Base-by-base conservation (phyloP, 2,888 invertebrate species). In the Heterodera filipjevi region DNA sequence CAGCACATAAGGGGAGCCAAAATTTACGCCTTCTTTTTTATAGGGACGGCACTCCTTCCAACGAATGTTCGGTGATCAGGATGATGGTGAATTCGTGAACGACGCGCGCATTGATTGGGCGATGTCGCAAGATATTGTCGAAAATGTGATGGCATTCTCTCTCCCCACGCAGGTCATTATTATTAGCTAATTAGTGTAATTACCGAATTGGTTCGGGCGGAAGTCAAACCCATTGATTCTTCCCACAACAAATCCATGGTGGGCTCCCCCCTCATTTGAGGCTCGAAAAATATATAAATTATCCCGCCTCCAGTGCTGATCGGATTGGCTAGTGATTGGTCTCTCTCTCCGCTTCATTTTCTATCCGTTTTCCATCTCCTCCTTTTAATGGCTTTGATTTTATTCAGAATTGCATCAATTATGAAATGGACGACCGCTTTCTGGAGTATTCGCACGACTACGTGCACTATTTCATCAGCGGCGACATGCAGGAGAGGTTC, bases 391-490 rank as follows among this genome's bases (percentile, higher is more conserved):
- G 49, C 19, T 22, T 19, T 22, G 14, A 22, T 53, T 53, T n/a
- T 53, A 59, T 68, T 16, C 59, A 78, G 72, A 77, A n/a, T 22
- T 82, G 82, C 66, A 77, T 66, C 32, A 77, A 80, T 53, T 84
- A 86, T 72, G 82, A 82, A 2, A 79, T 87, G 39, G 86, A 87
- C 78, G 85, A 86, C 27, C 79, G 86, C 44, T 85, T 86, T 80
- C 81, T 87, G 33, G 87, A 87, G 76, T 87, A 83, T 79, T 85
- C 86, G 19, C 87, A 87, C 76, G 86, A 87, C 71, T 87, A 87
- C 79, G 87, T 86, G 22, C 87, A 87, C 77, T 86, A 86, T 78
- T 86, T 83, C 77, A 83, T 87, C 33, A 78, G 79, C 59, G 85
- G 85, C 14, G 86, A 86, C 77, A 86, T 86, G 86, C 82, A 75